Evolutionary conservation across 2,797 vertebrate genomes (phyloP), one percentile per base, ranked within the genome.

Genomic region (Neostethus bicornis): DNA sequence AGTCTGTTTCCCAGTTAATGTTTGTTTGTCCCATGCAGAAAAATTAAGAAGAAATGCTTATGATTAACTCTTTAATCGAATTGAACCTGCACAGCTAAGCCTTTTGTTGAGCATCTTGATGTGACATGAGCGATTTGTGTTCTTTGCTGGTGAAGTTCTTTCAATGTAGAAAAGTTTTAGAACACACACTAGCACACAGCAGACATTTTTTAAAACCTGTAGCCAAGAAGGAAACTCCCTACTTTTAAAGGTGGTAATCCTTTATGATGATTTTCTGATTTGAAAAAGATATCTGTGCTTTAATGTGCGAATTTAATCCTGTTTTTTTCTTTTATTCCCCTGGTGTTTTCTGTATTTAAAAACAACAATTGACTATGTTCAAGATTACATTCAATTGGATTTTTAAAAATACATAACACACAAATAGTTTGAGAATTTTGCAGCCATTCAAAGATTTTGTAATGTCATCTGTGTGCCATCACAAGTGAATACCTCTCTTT

Each of bases 381-480:
- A 54, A 58, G 26, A 60, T 4, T 24, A 32, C 51, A 72, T 70
- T 73, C 50, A 46, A 21, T 31, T 21, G 12, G 24, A 52, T n/a
- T 48, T 23, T 37, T 39, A 11, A 39, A 19, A 60, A 11, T 28
- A 35, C 49, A 45, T 4, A 45, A 10, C 25, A 29, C 28, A 16
- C 42, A 3, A 26, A n/a, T 45, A 48, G 54, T 66, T 73, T 75
- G 29, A 37, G 56, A 39, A 49, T 26, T 73, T 47, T 41, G 64
- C 45, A n/a, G 62, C 82, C 75, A 74, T 72, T 47, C 74, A 48
- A 31, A 31, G 50, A 56, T 67, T 66, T 48, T 17, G 61, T 74
- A 73, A 79, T 41, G 49, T 61, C 67, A 80, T 65, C 66, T 71
- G 79, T 75, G 79, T 81, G 61, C 83, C 68, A 84, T 85, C 81